Base-by-base conservation (phyloP, 2,797 vertebrate species). In the Chanos chanos region DNA sequence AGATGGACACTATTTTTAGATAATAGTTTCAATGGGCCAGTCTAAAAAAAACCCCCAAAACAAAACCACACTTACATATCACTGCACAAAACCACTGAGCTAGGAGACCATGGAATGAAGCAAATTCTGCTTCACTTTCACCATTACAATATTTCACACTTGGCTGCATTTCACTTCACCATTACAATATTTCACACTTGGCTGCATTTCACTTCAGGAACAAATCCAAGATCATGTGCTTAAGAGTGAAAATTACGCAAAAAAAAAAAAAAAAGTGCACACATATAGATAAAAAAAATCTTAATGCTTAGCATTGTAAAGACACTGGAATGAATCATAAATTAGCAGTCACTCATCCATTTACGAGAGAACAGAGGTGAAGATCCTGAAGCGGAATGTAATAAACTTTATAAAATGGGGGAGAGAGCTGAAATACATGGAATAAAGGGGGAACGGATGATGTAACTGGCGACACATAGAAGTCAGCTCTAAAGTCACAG, bases 81-180 rank as follows among this genome's bases (percentile, higher is more conserved):
- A 83, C 77, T 65, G 75, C 74, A 83, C 70, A 62, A 61, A 52
- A 74, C 61, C 59, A 60, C 8, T 40, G 30, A 65, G 16, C 44
- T 16, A 15, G 21, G n/a, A 24, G 39, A 27, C 6, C 2, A 39
- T 3, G 12, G 5, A 40, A 15, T 1, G 33, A 1, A 15, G 31
- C 1, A 4, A 5, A 27, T 27, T 6, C 18, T 15, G 18, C 4
- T 56, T 36, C 24, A 58, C 54, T 24, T 54, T 59, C 47, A 65
- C 57, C 45, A 69, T 24, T 45, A 52, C 51, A 31, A 24, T 40
- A 58, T 9, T 24, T 41, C 31, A 47, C 53, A 22, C 36, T 36
- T 24, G 15, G 3, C 33, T 44, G 47, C 28, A 57, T 56, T 36
- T 24, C 58, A 54, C 24, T 54, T 59, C 47, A 65, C 57, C 45